These are phyloP conservation scores for Hydrolagus affinis DNA, from an alignment of 2,113 vertebrate genomes.

Conservation along the genomic window DNA sequence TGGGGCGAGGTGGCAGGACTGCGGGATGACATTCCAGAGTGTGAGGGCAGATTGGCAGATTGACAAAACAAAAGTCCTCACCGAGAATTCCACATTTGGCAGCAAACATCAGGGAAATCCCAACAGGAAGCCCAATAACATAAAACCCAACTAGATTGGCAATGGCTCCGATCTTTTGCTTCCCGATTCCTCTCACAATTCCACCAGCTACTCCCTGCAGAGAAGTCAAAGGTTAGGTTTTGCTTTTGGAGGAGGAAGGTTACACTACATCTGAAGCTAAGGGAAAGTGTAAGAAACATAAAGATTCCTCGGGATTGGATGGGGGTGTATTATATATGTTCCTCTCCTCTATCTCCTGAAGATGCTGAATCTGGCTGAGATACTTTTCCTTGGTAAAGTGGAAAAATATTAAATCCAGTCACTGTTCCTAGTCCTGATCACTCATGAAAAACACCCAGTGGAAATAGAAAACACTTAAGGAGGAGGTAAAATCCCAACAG, in stretches of 20 bases:
- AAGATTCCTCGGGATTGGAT: background rate
- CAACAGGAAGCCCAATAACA: slow-evolving; percentile 8
- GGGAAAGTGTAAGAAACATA: too few relatives aligned
- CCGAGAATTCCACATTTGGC: slow-evolving; percentile 17
- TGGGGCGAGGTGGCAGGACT: too few relatives aligned
- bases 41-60: too few relatives aligned
- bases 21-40: too few relatives aligned
- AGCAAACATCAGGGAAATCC: slow-evolving; percentile 22
- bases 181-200: slow-evolving; percentile 19
- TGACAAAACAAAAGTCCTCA: too few relatives aligned
- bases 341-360: background rate
- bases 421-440: too few relatives aligned
- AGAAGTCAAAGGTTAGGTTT: background rate
- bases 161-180: slow-evolving; percentile 18
- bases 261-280: background rate
- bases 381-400: too few relatives aligned
- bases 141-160: slow-evolving; percentile 19
- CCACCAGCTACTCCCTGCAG: slow-evolving; percentile 13
- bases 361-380: too few relatives aligned
- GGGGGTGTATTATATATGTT: background rate
- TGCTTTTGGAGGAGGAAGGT: background rate
- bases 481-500: too few relatives aligned
- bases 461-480: too few relatives aligned
- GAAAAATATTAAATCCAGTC: too few relatives aligned
- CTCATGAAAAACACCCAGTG: too few relatives aligned